A percentile compares a stretch with the other conserved stretches of the same genome.
Conservation (phyloP, 2,797 vertebrate genomes). For the Paedocypris micromegethes region DNA sequence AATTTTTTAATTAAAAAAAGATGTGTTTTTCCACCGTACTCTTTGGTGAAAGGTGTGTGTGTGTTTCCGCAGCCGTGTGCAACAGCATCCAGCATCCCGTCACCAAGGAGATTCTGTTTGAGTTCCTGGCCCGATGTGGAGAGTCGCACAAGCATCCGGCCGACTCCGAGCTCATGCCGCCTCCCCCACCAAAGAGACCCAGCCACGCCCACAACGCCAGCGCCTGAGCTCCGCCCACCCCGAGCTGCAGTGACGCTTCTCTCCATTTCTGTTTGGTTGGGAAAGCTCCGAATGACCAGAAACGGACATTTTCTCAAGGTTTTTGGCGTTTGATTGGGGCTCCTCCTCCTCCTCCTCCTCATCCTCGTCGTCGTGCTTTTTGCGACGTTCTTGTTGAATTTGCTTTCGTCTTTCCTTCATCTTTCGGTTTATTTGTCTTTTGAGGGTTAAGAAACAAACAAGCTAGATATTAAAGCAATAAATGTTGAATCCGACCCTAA, state of each 20-base stretch:
- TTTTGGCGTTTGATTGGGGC: no score
- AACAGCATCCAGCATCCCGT: conserved; percentile 93
- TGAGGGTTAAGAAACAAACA: not conserved
- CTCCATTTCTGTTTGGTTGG: no score
- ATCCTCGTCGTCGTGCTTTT: no score
- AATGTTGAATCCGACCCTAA: not conserved
- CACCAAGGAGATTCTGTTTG: conserved; percentile 91
- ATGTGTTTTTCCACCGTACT: no score
- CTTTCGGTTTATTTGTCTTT: not conserved
- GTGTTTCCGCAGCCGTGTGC: conserved; percentile 81
- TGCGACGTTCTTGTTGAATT: no score
- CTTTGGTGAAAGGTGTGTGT: no score
- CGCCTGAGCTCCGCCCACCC: no score
- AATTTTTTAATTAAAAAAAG: no score
- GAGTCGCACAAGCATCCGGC: conserved; percentile 76
- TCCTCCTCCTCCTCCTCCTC: no score
- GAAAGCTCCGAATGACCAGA: no score
- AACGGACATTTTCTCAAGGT: no score
- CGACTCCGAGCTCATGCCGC: conserved; percentile 94
- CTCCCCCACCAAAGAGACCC: conserved; percentile 88
- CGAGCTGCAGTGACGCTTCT: no score
- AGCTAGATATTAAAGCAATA: conserved; percentile 16
- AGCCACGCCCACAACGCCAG: conserved; percentile 55
- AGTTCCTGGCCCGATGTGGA: conserved; percentile 82
- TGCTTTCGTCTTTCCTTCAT: not conserved